These are phyloP conservation scores for Apostichopus japonicus DNA, from an alignment of 35 echinoderm and acorn worm species.

Conservation along the genomic window DNA sequence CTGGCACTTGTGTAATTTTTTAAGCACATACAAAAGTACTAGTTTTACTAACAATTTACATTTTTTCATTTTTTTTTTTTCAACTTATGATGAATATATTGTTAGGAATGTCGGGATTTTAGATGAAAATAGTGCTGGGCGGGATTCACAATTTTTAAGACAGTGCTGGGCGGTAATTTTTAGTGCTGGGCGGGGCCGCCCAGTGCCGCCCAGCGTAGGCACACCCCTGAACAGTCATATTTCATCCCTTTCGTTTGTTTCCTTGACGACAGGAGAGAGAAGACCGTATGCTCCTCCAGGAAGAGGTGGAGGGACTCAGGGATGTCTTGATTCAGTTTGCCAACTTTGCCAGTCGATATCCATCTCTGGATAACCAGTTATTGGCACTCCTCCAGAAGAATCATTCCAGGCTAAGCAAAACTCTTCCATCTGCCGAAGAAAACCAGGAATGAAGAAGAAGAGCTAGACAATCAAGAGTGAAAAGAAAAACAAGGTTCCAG, in stretches of 20 bases:
- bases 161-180: too few relatives aligned
- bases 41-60: too few relatives aligned
- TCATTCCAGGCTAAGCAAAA: constrained; percentile 54
- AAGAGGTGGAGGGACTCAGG: constrained; percentile 83
- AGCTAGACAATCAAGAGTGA: neutral
- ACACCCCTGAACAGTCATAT: neutral
- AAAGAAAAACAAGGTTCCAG: neutral
- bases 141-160: too few relatives aligned
- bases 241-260: neutral
- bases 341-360: constrained; percentile 76
- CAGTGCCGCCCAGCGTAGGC: too few relatives aligned
- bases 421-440: constrained; percentile 40
- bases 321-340: constrained; percentile 87
- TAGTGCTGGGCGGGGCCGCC: too few relatives aligned
- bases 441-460: neutral
- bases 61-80: too few relatives aligned
- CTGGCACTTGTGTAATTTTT: too few relatives aligned
- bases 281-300: constrained; percentile 71
- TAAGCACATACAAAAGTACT: too few relatives aligned
- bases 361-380: constrained; percentile 74
- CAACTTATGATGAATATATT: too few relatives aligned
- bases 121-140: too few relatives aligned
- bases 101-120: too few relatives aligned
- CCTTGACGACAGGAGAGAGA: constrained; percentile 68
- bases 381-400: constrained; percentile 70